A percentile compares a stretch with the other conserved stretches of the same genome.
These are phyloP conservation scores for Clytia hemisphaerica DNA, from an alignment of 30 jellyfish, hydroid and myxozoan genomes.

Conservation along the genomic window DNA sequence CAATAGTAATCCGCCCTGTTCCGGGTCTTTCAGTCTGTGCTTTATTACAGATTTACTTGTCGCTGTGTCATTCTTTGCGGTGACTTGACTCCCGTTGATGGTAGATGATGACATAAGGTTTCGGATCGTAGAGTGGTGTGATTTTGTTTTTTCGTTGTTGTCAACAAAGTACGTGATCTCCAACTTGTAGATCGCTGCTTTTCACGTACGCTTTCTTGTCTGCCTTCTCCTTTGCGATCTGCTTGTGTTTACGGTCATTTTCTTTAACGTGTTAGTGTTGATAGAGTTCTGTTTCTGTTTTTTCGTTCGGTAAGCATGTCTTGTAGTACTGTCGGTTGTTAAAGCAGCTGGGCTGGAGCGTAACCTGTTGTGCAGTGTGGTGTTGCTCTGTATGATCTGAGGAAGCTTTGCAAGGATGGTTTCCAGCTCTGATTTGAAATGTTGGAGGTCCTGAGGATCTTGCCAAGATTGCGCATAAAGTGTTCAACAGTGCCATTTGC, in stretches of 20 bases:
- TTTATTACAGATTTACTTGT: too few relatives aligned
- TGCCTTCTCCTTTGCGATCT: neutral
- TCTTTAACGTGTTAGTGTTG: neutral
- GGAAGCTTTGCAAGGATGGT: too few relatives aligned
- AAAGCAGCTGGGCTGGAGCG: neutral
- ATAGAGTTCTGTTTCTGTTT: neutral
- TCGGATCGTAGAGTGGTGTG: neutral
- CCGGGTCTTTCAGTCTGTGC: too few relatives aligned
- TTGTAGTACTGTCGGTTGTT: neutral
- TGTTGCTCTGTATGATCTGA: neutral
- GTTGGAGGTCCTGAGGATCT: too few relatives aligned
- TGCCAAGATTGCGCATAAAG: too few relatives aligned
- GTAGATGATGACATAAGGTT: too few relatives aligned
- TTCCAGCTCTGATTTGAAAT: too few relatives aligned
- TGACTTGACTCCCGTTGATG: too few relatives aligned
- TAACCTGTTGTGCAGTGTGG: neutral
- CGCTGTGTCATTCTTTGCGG: too few relatives aligned
- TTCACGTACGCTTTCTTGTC: neutral
- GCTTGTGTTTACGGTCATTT: neutral
- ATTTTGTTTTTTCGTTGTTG: neutral
- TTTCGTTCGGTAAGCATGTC: neutral
- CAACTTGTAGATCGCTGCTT: neutral
- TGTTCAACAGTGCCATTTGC: neutral
- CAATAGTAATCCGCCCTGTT: too few relatives aligned
- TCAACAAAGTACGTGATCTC: neutral